Evolutionary conservation across 2,888 invertebrate genomes (phyloP).

Genomic region (Melieria picta): DNA sequence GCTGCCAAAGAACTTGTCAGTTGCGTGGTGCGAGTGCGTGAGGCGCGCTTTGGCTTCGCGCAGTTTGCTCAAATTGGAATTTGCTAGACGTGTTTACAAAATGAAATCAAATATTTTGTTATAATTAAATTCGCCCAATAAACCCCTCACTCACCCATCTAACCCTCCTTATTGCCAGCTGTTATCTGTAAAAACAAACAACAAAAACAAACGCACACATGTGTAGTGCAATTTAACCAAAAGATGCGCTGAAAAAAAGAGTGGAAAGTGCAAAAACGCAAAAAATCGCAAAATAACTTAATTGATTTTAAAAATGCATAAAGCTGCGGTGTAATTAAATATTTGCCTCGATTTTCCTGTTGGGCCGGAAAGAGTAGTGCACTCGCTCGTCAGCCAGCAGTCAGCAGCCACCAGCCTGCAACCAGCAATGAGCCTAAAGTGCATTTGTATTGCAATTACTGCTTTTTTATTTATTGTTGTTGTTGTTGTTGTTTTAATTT

Average conservation of each 20-base stretch:
- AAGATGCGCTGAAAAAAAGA: slow-evolving; percentile 6
- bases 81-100: slow-evolving; percentile 27
- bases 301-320: slow-evolving; percentile 65
- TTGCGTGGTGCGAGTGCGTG: background rate
- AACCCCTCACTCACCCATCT: background rate
- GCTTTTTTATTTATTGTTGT: background rate
- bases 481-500: background rate
- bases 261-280: slow-evolving; percentile 16
- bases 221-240: slow-evolving; percentile 25
- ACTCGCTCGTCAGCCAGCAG: background rate
- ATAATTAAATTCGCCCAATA: slow-evolving; percentile 29
- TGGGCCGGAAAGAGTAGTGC: background rate
- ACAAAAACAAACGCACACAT: background rate
- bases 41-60: slow-evolving; percentile 19
- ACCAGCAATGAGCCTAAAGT: slow-evolving; percentile 20
- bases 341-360: slow-evolving; percentile 36
- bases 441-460: slow-evolving; percentile 25
- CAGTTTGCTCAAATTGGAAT: background rate
- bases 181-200: background rate
- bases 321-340: slow-evolving; percentile 47
- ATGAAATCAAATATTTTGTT: slow-evolving; percentile 31
- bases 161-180: background rate
- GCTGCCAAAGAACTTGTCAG: too few relatives aligned
- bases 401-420: background rate
- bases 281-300: slow-evolving; percentile 53